A percentile compares a stretch with the other conserved stretches of the same genome.
Conservation (phyloP, 2,113 vertebrate species). For the Oreotrochilus melanogaster region DNA sequence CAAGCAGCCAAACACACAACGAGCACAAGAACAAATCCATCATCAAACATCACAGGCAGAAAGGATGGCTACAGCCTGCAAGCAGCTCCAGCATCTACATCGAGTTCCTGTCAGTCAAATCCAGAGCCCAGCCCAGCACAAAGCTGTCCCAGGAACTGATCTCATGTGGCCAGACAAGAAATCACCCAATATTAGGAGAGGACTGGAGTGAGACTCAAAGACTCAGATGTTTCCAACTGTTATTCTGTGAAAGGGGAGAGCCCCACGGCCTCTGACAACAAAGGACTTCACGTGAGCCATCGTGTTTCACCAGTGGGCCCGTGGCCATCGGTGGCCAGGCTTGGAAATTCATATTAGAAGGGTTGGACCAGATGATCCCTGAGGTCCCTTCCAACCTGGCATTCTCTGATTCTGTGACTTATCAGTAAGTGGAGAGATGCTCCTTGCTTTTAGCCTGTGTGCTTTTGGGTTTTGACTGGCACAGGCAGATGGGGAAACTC, state of each 20-base stretch:
- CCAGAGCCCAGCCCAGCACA: neutral
- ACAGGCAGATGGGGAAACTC: neutral
- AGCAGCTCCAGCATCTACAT: neutral
- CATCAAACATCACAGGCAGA: neutral
- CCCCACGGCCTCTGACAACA: neutral
- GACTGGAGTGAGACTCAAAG: neutral
- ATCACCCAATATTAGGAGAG: neutral
- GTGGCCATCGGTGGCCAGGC: neutral
- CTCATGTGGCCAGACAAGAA: neutral
- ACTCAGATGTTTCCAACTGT: neutral
- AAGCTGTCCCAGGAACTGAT: neutral
- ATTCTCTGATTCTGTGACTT: neutral
- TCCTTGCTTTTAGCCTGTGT: neutral
- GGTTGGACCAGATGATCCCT: no score
- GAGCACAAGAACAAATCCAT: neutral
- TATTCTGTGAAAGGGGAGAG: neutral
- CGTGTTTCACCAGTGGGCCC: neutral
- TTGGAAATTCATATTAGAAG: neutral
- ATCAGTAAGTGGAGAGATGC: neutral
- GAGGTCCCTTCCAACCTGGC: no score
- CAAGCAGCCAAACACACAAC: neutral
- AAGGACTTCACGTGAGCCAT: accelerated
- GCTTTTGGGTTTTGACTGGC: neutral
- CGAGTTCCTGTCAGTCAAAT: neutral
- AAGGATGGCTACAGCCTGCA: neutral